These are phyloP conservation scores for Physeter macrocephalus DNA, from an alignment of 2,113 vertebrate genomes.

Conservation along the genomic window DNA sequence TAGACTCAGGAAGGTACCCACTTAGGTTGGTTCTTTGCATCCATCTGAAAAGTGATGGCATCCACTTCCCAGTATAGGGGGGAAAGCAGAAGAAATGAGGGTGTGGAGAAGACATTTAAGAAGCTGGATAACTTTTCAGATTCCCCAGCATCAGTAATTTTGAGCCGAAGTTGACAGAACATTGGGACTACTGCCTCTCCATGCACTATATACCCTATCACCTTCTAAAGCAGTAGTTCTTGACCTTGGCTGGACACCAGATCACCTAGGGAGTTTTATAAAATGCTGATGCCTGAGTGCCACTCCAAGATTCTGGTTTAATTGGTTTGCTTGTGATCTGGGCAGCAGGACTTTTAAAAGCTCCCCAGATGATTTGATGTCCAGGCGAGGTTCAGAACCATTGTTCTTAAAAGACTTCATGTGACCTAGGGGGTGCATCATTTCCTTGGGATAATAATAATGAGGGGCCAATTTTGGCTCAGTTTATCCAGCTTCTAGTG, in stretches of 20 bases:
- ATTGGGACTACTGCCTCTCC: not conserved
- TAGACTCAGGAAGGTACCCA: not conserved
- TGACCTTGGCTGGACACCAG: not conserved
- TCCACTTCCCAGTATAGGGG: not conserved
- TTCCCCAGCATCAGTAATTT: not conserved
- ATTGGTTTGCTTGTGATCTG: not conserved
- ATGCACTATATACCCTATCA: rapidly evolving
- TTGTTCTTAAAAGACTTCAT: not conserved
- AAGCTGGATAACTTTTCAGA: not conserved
- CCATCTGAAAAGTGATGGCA: not conserved
- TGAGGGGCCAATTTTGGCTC: not conserved
- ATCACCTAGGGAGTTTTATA: not conserved
- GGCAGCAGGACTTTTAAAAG: not conserved
- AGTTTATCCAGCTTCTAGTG: not conserved
- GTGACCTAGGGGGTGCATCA: not conserved
- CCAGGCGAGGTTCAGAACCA: not conserved
- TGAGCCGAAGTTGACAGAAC: not conserved
- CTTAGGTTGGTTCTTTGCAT: not conserved
- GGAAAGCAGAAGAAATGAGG: not conserved
- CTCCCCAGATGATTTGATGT: not conserved
- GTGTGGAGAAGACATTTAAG: not conserved
- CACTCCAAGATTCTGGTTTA: not conserved
- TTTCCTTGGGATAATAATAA: not conserved
- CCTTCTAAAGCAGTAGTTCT: not conserved
- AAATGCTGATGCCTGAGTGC: not conserved